Evolutionary conservation across 2,113 vertebrate genomes (phyloP).

Genomic region (Microtus oregoni): DNA sequence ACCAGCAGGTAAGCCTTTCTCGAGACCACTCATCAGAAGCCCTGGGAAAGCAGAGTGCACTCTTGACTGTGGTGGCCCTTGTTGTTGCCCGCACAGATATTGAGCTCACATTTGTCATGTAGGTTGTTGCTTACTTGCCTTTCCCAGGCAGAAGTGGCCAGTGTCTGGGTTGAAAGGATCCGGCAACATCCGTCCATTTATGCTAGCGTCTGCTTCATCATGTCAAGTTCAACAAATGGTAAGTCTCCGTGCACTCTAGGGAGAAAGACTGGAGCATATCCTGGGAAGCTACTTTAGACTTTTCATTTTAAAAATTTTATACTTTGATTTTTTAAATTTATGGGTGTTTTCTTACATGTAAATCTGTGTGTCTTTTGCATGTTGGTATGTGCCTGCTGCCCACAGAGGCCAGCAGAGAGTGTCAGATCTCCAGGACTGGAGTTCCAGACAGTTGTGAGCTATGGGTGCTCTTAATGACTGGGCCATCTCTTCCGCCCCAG

Average conservation of each 20-base stretch:
- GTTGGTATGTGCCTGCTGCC: background rate
- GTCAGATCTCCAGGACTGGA: background rate
- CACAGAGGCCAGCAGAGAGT: background rate
- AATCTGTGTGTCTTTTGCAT: background rate
- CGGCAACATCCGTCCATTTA: slow-evolving; percentile 87
- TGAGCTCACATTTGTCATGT: slow-evolving; percentile 69
- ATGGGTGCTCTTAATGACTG: background rate
- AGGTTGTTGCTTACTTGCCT: slow-evolving; percentile 96
- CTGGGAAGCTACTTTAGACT: background rate
- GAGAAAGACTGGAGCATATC: background rate
- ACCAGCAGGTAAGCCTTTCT: slow-evolving; percentile 92
- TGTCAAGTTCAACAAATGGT: slow-evolving; percentile 98
- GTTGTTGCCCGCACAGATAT: background rate
- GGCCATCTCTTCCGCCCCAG: background rate
- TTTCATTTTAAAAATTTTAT: background rate
- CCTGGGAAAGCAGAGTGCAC: background rate
- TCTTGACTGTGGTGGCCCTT: background rate
- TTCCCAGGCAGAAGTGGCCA: slow-evolving; percentile 93
- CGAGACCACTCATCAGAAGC: background rate
- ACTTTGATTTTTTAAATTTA: too few species aligned
- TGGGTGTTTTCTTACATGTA: background rate
- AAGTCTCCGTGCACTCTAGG: slow-evolving; percentile 61
- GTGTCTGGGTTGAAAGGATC: slow-evolving; percentile 94
- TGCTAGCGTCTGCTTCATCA: slow-evolving; percentile 95
- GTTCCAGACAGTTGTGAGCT: background rate